Conservation (phyloP, 2,113 vertebrate genomes). For the Chlorocebus sabaeus region DNA sequence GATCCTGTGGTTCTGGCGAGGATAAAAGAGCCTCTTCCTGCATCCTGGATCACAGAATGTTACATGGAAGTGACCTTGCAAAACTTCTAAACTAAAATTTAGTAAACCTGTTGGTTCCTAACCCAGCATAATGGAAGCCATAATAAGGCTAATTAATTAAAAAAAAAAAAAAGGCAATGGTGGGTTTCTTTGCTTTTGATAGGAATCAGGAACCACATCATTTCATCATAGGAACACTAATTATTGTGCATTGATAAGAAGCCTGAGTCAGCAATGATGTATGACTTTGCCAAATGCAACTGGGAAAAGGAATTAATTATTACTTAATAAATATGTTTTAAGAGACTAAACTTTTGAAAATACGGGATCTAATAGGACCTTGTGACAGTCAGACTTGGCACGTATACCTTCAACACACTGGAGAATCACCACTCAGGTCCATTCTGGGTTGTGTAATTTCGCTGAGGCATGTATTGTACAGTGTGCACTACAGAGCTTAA, state of each 20-base stretch:
- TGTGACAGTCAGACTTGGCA: not conserved
- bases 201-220: not conserved
- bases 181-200: constrained; percentile 39
- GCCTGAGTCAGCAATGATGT: not conserved
- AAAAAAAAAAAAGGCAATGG: not conserved
- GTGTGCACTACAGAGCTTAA: not conserved
- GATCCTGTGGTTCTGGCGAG: not conserved
- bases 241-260: not conserved
- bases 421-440: not conserved
- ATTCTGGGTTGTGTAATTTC: not conserved
- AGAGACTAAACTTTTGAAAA: constrained; percentile 28
- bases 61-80: constrained; percentile 8
- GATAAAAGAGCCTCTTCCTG: not conserved
- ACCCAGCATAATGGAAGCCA: not conserved
- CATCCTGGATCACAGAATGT: constrained; percentile 6
- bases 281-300: constrained; percentile 6
- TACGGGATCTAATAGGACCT: not conserved
- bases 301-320: not conserved
- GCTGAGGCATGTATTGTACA: not conserved
- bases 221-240: not conserved
- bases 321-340: constrained; percentile 42
- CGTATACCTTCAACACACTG: not conserved
- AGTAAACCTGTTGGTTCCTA: not conserved
- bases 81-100: not conserved
- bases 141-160: not conserved